Conservation (phyloP, 1,140 invertebrate genomes). For the Halesus radiatus region DNA sequence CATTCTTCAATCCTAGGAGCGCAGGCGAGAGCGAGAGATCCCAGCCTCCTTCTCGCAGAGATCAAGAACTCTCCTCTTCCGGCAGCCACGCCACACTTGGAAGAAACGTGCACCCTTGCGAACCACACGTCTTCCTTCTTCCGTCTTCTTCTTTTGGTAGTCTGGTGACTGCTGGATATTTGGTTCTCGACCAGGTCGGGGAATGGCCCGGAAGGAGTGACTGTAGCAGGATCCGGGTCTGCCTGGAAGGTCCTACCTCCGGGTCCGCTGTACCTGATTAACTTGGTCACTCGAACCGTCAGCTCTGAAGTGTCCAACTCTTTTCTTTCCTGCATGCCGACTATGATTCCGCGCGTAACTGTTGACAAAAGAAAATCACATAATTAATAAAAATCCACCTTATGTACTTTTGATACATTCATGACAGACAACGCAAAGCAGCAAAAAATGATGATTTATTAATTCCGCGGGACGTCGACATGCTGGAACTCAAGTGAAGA, state of each 20-base stretch:
- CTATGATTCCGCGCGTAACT: conserved; percentile 79
- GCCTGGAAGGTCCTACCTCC: conserved; percentile 60
- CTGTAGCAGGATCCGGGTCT: conserved; percentile 56
- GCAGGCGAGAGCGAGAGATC: conserved; percentile 79
- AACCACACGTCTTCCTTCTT: conserved; percentile 57
- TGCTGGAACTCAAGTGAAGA: too few species aligned
- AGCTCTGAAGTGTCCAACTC: conserved; percentile 78
- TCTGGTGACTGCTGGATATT: conserved; percentile 60
- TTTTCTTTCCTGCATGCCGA: conserved; percentile 74
- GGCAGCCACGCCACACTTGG: conserved; percentile 78
- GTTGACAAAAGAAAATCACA: conserved; percentile 58
- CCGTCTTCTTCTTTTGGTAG: not conserved
- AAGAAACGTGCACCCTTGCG: conserved; percentile 72
- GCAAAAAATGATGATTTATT: too few species aligned
- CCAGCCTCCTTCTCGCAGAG: conserved; percentile 81
- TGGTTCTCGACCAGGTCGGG: conserved; percentile 62
- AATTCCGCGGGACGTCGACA: too few species aligned
- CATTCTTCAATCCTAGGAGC: conserved; percentile 81
- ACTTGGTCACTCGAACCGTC: conserved; percentile 77
- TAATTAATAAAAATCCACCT: too few species aligned
- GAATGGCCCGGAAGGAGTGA: not conserved
- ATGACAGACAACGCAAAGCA: too few species aligned
- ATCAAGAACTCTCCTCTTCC: conserved; percentile 85
- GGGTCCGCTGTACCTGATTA: conserved; percentile 72
- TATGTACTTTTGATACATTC: too few species aligned